These are phyloP conservation scores for Torymus aiolomorphi DNA, from an alignment of 2,888 invertebrate species.

Conservation along the genomic window DNA sequence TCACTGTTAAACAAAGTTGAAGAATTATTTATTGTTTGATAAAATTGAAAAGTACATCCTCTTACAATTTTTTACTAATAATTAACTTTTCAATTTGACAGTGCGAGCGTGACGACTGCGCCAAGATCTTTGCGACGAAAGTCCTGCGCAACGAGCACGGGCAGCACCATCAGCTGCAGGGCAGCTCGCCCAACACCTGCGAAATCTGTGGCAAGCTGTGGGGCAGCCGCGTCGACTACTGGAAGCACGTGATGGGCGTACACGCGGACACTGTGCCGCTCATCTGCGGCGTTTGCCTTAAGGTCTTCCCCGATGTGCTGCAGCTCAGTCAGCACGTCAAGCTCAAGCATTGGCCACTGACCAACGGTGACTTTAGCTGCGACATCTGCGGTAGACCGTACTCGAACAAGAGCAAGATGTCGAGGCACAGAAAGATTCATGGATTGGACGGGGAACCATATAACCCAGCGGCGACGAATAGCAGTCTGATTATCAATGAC, in stretches of 20 bases:
- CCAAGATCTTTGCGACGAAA: constrained; percentile 75
- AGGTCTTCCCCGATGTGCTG: constrained; percentile 75
- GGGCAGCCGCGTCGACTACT: constrained; percentile 77
- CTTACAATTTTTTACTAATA: background rate
- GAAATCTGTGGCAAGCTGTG: constrained; percentile 77
- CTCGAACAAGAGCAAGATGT: constrained; percentile 77
- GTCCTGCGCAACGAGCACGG: constrained; percentile 74
- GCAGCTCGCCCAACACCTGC: constrained; percentile 74
- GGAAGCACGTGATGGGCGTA: constrained; percentile 78
- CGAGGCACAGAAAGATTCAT: constrained; percentile 76
- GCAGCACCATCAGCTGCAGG: constrained; percentile 75
- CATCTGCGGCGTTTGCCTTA: constrained; percentile 77
- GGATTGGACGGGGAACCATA: constrained; percentile 68
- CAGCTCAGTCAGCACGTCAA: constrained; percentile 75
- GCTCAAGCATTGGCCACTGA: constrained; percentile 75
- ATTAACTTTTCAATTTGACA: constrained; percentile 51
- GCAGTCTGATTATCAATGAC: constrained; percentile 47
- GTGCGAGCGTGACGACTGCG: constrained; percentile 73
- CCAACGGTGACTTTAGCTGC: constrained; percentile 76
- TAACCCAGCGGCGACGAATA: constrained; percentile 45
- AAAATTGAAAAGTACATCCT: too few species aligned
- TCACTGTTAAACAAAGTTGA: too few species aligned
- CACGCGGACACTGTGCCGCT: constrained; percentile 76
- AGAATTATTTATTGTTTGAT: too few species aligned
- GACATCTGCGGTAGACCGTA: constrained; percentile 77